Evolutionary conservation across 1,140 invertebrate genomes (phyloP), one percentile per base, ranked within the genome.

Genomic region (Polypedilum pembai): DNA sequence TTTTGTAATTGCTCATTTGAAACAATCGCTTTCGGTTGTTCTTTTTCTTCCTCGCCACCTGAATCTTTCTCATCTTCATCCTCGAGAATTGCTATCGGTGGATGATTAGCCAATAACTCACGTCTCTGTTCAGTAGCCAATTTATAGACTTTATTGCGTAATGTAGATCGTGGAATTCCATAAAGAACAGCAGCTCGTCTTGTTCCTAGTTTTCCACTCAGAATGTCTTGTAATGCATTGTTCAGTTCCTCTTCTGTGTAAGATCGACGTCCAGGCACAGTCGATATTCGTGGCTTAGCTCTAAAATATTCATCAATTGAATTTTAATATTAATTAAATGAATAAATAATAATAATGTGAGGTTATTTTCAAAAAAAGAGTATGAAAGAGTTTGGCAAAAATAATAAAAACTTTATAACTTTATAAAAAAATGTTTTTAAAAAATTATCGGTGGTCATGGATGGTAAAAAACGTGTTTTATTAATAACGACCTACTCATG

Each of bases 71-170:
- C 80, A 69, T 69, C 78, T 74, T 79, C 76, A 74, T 80, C 81
- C 69, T 80, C 75, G 18, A 76, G 65, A 65, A 74, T 72, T n/a
- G 66, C 8, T 73, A 88, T 78, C 79, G 79, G 78, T 79, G 83
- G 76, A 79, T 83, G 80, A 82, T 82, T 79, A 77, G 83, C 82
- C 80, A 75, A 84, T 84, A 78, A 82, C 86, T 88, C 85, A 74
- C 88, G 84, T 80, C 90, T 88, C 74, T 85, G 83, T 79, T 89
- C 91, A 83, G 90, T 85, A 41, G 91, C 90, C 79, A 94, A 84
- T 82, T 95, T 96, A 85, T 93, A 96, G 78, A 93, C 89, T 85
- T 98, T 98, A 84, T 98, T 98, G 65, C 95, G 87, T 7, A 98
- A 86, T 2, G 95, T 98, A 74, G 95, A 97, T 74, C 96, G 87